Evolutionary conservation across 1,140 invertebrate species (phyloP).

Genomic region (Meloidogyne chitwoodi): DNA sequence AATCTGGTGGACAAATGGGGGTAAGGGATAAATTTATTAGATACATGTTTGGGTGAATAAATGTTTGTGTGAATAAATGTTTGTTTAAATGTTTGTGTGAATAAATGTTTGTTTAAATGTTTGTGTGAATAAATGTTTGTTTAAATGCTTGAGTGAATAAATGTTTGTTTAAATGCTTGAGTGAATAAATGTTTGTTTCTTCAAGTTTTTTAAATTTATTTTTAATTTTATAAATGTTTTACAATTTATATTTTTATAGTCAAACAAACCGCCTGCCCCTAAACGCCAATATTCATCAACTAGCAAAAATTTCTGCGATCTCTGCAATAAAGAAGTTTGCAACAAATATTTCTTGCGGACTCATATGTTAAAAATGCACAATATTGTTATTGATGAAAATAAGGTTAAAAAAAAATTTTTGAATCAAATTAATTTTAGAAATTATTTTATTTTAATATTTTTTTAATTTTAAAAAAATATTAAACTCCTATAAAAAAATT

Average conservation of each 20-base stretch:
- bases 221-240: not conserved
- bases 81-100: not conserved
- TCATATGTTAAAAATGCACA: constrained; percentile 98
- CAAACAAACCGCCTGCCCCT: constrained; percentile 19
- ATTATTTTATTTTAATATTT: too few species aligned
- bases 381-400: constrained; percentile 75
- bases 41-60: too few species aligned
- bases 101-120: too few species aligned
- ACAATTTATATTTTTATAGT: not conserved
- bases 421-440: too few species aligned
- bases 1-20: not conserved
- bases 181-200: too few species aligned
- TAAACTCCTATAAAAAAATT: too few species aligned
- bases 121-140: too few species aligned
- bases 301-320: constrained; percentile 83
- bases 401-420: constrained; percentile 22
- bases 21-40: not conserved
- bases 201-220: too few species aligned
- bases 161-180: too few species aligned
- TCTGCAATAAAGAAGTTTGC: constrained; percentile 97
- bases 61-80: not conserved
- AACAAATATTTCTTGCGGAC: constrained; percentile 99
- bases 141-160: too few species aligned
- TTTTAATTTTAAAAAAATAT: too few species aligned
- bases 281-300: constrained; percentile 64